Base-by-base conservation (phyloP, 2,797 vertebrate species). In the Yasuhikotakia modesta region DNA sequence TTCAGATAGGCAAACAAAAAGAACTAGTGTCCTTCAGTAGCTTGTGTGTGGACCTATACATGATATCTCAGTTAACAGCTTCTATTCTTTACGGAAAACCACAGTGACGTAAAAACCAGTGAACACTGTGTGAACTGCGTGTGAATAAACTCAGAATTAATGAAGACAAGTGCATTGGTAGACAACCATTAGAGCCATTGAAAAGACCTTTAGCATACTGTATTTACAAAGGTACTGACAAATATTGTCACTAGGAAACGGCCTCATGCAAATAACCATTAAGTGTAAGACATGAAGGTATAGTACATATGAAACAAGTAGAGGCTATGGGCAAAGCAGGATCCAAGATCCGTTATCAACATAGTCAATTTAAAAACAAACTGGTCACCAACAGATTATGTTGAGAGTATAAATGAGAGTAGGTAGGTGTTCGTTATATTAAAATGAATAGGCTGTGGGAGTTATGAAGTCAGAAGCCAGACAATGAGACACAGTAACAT, bases 1-100 rank as follows among this genome's bases (percentile, higher is more conserved):
- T 60, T 10, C 13, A 60, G 70, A 46, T 46, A 72, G 43, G 70
- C 16, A 60, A 43, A 60, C 43, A 19, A 55, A 55, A 43, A 43
- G 52, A 55, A 55, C 52, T 43, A 8, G 19, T 19, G n/a, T 11
- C n/a, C 8, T 19, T 55, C 52, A 55, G 52, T 55, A 2, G 19
- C 46, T 11, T 61, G 45, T 46, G 16, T 19, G 55, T 14, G 19
- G 17, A 3, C 10, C 55, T 46, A 16, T 14, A 30, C 55, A 8
- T 61, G 24, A 73, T 63, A 50, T 63, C 10, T 10, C 8, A 14
- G 22, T 55, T 14, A 57, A 13, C 21, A 12, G 53, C 12, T 57
- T 24, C 16, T 57, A 14, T 50, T 45, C 10, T 30, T 16, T 5
- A 63, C n/a, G 30, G 17, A 73, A 63, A 21, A 73, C 16, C 21